Evolutionary conservation across 2,797 vertebrate species (phyloP).

Genomic region (Falco berigora): DNA sequence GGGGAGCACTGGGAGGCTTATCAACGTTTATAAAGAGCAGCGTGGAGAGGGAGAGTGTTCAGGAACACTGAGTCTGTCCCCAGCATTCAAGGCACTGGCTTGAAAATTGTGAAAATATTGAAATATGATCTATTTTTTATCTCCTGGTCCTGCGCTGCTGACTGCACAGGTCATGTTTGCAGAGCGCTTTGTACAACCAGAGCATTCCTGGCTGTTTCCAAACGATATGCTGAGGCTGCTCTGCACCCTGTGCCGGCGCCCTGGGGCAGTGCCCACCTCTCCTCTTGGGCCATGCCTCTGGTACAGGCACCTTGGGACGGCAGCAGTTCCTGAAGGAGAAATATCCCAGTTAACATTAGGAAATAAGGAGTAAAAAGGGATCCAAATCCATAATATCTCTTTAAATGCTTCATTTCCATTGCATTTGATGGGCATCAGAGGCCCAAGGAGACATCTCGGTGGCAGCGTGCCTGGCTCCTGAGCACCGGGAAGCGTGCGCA

Average conservation of each 20-base stretch:
- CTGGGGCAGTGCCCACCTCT: accelerated
- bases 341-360: neutral
- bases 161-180: neutral
- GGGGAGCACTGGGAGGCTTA: neutral
- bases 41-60: neutral
- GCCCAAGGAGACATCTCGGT: accelerated
- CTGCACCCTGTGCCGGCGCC: accelerated
- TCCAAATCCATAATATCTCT: neutral
- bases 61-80: neutral
- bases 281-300: neutral
- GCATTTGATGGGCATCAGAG: neutral
- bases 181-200: accelerated
- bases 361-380: neutral
- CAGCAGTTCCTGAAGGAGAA: neutral
- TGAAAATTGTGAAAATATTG: neutral
- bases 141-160: neutral
- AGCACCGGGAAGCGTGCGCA: accelerated
- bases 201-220: accelerated
- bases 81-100: neutral
- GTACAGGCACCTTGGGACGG: neutral
- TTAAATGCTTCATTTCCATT: neutral
- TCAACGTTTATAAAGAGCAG: neutral
- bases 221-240: neutral
- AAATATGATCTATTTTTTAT: neutral
- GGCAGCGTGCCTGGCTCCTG: accelerated